Base-by-base conservation (phyloP, 2,797 vertebrate genomes). In the Semotilus atromaculatus region DNA sequence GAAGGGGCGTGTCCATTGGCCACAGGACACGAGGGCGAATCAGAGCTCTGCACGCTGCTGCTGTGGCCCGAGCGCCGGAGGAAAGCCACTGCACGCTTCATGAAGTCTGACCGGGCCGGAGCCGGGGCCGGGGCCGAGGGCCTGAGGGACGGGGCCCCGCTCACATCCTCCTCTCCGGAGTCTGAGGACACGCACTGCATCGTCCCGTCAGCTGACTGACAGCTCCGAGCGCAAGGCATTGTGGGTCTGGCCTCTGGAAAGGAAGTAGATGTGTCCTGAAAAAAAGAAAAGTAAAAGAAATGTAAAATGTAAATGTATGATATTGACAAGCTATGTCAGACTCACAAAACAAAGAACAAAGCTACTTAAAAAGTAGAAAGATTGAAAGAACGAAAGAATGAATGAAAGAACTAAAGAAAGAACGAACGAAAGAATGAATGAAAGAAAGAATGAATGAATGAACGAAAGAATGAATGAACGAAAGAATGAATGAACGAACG, bases 81-180 rank as follows among this genome's bases (percentile, higher is more conserved):
- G 90, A 98, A 97, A 21, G 97, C 95, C 84, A 97, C 95, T 0
- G 96, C 96, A 83, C 97, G 96, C 93, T 97, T 98, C 92, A 97
- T 95, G 1, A 99, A 92, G 92, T 98, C 93, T 0, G 94, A 91
- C 53, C 91, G 93, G 91, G 18, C 91, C 89, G 53, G 92, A 91
- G 1, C 88, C n/a, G n/a, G 93, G 91, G 18, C 91, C 88, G 31
- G 90, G 91, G 82, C 89, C 83, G 1, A 83, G 86, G 48, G 90
- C 92, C 94, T 85, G 86, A 84, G 95, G 96, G 19, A 89, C 90
- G 0, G 81, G 94, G 81, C 90, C 91, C 89, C 7, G 96, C 93
- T 0, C 91, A 96, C 95, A 86, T 95, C 93, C 88, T 99, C 97
- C 0, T 98, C 98, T 31, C 92, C 95, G 0, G 94, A 94, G 91